Percentiles rank a stretch among this genome's conserved stretches.
These are phyloP conservation scores for Oreotrochilus melanogaster DNA, from an alignment of 2,113 vertebrate species.

Conservation along the genomic window DNA sequence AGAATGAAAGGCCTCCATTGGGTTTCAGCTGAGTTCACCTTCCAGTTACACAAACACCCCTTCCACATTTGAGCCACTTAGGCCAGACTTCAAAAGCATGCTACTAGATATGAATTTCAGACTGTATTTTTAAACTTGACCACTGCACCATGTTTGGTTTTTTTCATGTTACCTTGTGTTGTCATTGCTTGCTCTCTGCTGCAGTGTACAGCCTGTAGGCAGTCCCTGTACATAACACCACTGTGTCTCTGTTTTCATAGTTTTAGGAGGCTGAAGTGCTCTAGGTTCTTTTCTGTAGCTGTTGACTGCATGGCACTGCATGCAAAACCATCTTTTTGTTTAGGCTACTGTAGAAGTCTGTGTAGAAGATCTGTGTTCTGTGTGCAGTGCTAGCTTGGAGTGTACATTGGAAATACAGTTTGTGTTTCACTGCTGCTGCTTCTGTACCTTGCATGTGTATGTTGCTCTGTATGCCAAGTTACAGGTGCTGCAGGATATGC, in stretches of 20 bases:
- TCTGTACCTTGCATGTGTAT: slow-evolving; percentile 3
- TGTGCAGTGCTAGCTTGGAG: slow-evolving; percentile 7
- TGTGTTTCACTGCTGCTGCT: background rate
- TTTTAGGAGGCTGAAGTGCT: slow-evolving; percentile 4
- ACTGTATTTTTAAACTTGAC: slow-evolving; percentile 77
- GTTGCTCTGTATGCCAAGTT: slow-evolving; percentile 31
- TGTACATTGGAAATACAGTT: background rate
- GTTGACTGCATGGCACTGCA: slow-evolving; percentile 66
- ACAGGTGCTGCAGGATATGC: slow-evolving; percentile 3
- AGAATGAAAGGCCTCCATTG: slow-evolving; percentile 44
- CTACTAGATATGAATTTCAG: slow-evolving; percentile 37
- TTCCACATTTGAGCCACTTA: background rate
- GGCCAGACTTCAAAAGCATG: slow-evolving; percentile 38
- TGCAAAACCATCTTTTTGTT: background rate
- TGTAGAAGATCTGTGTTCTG: background rate
- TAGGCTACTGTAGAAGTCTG: background rate
- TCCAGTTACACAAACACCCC: background rate
- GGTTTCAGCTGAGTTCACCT: background rate
- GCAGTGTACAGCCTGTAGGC: background rate
- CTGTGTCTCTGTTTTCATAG: slow-evolving; percentile 18
- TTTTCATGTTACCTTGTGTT: slow-evolving; percentile 16
- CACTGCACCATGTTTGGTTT: slow-evolving; percentile 57
- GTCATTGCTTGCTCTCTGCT: slow-evolving; percentile 17
- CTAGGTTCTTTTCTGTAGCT: background rate
- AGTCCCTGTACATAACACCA: background rate